phyloP scores from a whole-genome alignment of 2,888 invertebrate species.

The Tenodera sinensis region DNA sequence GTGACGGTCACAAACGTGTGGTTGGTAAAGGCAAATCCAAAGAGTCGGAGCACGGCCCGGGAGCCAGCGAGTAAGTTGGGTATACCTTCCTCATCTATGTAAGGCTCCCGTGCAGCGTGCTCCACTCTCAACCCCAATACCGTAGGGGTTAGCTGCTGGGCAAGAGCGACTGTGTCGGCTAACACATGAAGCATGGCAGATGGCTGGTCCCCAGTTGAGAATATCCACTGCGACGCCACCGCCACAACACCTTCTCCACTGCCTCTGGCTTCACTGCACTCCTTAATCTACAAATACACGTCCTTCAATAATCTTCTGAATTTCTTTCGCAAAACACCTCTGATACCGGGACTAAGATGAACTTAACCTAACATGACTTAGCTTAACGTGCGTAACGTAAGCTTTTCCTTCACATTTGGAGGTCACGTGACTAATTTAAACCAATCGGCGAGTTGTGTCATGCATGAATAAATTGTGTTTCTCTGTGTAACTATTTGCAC shows the following conservation, averaged over 20 bases:
- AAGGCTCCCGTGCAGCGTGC: slow-evolving; percentile 35
- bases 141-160: not conserved
- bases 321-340: no score
- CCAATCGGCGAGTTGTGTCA: no score
- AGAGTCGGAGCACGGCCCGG: slow-evolving; percentile 63
- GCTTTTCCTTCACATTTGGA: no score
- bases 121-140: slow-evolving; percentile 38
- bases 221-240: not conserved
- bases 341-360: no score
- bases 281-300: no score
- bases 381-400: no score
- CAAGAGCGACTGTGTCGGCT: not conserved
- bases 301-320: no score
- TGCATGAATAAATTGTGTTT: no score
- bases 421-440: no score
- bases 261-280: not conserved
- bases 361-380: no score
- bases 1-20: slow-evolving; percentile 71
- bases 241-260: not conserved
- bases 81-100: slow-evolving; percentile 52
- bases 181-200: not conserved
- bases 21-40: slow-evolving; percentile 65
- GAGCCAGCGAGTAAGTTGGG: slow-evolving; percentile 63
- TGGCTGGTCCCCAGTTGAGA: not conserved
- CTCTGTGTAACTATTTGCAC: no score